Conservation (phyloP, 2,888 invertebrate species). For the Eristalinus sepulchralis region DNA sequence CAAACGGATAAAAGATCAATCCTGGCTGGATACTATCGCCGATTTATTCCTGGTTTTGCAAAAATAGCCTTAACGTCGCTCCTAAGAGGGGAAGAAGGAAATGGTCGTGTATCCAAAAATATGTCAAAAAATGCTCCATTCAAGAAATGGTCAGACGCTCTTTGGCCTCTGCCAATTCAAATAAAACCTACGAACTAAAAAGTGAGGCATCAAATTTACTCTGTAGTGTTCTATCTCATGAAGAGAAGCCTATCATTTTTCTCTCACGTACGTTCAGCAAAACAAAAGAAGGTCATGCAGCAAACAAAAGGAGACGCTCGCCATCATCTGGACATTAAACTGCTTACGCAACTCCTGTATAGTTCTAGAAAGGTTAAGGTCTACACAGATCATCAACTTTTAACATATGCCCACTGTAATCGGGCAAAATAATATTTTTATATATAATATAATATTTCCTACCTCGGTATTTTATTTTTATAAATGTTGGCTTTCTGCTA, state of each 20-base stretch:
- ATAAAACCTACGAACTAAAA: conserved; percentile 25
- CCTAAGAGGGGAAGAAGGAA: no score
- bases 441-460: no score
- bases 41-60: background rate
- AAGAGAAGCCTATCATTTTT: conserved; percentile 19
- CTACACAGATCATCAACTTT: conserved; percentile 52
- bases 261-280: conserved; percentile 29
- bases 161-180: background rate
- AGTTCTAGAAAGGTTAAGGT: conserved; percentile 19
- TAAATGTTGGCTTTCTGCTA: no score
- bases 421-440: no score
- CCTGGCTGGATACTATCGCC: background rate
- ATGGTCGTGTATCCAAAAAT: no score
- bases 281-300: conserved; percentile 5
- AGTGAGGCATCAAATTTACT: background rate
- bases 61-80: background rate
- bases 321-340: no score
- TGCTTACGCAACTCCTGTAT: conserved; percentile 37
- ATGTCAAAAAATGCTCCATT: no score
- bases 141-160: background rate
- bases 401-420: background rate
- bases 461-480: no score
- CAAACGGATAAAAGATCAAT: background rate
- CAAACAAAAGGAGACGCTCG: conserved; percentile 27
- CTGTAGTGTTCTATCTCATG: conserved; percentile 10